These are phyloP conservation scores for Idris sp. DNA, from an alignment of 1,140 invertebrate genomes.

Conservation along the genomic window DNA sequence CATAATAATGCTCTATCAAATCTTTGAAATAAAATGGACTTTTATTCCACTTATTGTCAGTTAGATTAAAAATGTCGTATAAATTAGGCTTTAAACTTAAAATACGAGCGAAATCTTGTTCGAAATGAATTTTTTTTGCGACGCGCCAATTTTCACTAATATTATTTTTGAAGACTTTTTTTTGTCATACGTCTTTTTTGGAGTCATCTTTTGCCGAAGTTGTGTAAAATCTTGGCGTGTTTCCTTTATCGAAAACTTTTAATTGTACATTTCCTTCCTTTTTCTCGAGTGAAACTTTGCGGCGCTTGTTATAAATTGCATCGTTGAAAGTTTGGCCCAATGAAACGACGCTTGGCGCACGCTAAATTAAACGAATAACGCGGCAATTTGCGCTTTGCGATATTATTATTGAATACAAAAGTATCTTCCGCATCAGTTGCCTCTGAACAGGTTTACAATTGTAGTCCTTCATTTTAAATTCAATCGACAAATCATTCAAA, in stretches of 20 bases:
- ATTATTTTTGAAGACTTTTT: too few species aligned
- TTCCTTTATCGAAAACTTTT: slow-evolving; percentile 62
- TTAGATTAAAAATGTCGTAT: too few species aligned
- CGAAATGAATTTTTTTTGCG: slow-evolving; percentile 30
- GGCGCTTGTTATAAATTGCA: slow-evolving; percentile 58
- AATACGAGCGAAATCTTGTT: too few species aligned
- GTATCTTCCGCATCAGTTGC: slow-evolving; percentile 13
- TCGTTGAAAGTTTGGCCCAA: slow-evolving; percentile 54
- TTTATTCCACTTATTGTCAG: too few species aligned
- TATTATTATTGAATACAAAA: slow-evolving; percentile 47
- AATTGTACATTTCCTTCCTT: slow-evolving; percentile 53
- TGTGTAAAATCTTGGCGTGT: slow-evolving; percentile 47
- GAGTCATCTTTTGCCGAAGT: slow-evolving; percentile 35
- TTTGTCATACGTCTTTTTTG: slow-evolving; percentile 33
- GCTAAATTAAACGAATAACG: slow-evolving; percentile 58
- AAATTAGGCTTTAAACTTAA: too few species aligned
- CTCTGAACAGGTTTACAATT: background rate
- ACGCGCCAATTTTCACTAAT: slow-evolving; percentile 20
- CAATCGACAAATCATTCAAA: too few species aligned
- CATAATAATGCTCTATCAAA: slow-evolving; percentile 32
- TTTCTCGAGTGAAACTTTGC: slow-evolving; percentile 40
- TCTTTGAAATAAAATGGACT: too few species aligned
- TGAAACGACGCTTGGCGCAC: slow-evolving; percentile 47
- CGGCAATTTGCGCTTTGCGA: slow-evolving; percentile 43
- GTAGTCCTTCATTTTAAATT: too few species aligned